A percentile compares a stretch with the other conserved stretches of the same genome.
Evolutionary conservation across 1,140 invertebrate species (phyloP).

Genomic region (Melipona quadrifasciata): DNA sequence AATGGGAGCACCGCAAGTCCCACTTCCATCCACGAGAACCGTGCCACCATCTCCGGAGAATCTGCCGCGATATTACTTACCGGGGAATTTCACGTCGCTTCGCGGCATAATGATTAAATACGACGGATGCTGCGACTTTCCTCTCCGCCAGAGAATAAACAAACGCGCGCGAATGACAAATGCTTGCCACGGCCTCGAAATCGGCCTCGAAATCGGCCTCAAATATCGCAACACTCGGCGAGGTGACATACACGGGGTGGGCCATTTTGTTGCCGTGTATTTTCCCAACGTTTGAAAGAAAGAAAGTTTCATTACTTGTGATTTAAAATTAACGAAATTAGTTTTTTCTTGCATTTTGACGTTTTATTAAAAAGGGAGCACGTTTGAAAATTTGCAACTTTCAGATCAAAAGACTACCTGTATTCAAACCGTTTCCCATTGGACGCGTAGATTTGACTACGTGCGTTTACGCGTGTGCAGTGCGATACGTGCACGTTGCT

Average conservation of each 20-base stretch:
- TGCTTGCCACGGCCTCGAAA: neutral
- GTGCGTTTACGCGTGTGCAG: neutral
- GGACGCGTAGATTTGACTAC: neutral
- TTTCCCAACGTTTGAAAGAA: no score
- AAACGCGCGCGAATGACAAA: neutral
- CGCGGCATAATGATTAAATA: conserved; percentile 46
- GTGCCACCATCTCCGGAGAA: conserved; percentile 59
- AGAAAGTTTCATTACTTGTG: no score
- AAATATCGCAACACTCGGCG: neutral
- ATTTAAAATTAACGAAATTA: no score
- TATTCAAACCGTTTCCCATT: conserved; percentile 10
- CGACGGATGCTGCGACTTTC: neutral
- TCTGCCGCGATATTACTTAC: conserved; percentile 26
- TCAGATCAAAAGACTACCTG: neutral
- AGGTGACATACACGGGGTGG: neutral
- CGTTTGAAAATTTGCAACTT: neutral
- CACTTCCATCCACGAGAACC: conserved; percentile 56
- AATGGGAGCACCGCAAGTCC: conserved; percentile 48
- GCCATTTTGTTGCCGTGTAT: no score
- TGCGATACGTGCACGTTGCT: no score
- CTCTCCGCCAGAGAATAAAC: neutral
- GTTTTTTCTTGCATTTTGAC: no score
- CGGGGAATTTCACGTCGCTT: conserved; percentile 49
- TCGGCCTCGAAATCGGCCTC: no score
- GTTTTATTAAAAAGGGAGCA: no score